Base-by-base conservation (phyloP, 1,140 invertebrate species). In the Leptinotarsa lineolata region DNA sequence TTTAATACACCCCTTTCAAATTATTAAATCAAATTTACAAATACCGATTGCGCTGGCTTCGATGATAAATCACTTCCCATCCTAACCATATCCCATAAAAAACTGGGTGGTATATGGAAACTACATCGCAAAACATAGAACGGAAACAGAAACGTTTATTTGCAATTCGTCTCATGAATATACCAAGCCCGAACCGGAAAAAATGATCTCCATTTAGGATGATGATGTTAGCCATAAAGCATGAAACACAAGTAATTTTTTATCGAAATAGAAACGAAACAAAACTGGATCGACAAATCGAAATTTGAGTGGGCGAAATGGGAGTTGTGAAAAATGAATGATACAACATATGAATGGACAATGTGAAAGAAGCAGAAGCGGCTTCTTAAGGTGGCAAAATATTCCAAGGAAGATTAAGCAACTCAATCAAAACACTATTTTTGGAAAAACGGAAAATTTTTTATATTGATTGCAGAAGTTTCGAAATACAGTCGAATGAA, bases 221-320 rank as follows among this genome's bases (percentile, higher is more conserved):
- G 48, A 54, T 15, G 48, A 54, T 54, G 48, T n/a, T 54, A 18
- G 48, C 48, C 48, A 54, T 54, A 54, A 54, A 54, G 48, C 48
- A 54, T 54, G 48, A n/a, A 54, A 54, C 48, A 18, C 48, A 54
- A 54, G 48, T 18, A 54, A 54, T 54, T 54, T 54, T 54, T 54
- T 54, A 54, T 54, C 15, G 48, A 54, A 54, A 54, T 54, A 13
- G 48, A 54, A 54, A 54, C 48, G 48, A 54, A 54, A 54, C 48
- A 54, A 54, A 54, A 54, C 48, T 54, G 15, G 48, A 16, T 54
- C 48, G 48, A 54, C 48, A 54, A 54, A 54, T 54, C 48, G 48
- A 54, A 54, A 54, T 54, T 54, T 54, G 48, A 54, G 48, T 18
- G 13, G 48, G 48, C n/a, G n/a, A 16, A 54, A 13, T 18, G 15